A percentile compares a stretch with the other conserved stretches of the same genome.
phyloP scores from a whole-genome alignment of 1,140 invertebrate species.

The Scaptomyza hsui region DNA sequence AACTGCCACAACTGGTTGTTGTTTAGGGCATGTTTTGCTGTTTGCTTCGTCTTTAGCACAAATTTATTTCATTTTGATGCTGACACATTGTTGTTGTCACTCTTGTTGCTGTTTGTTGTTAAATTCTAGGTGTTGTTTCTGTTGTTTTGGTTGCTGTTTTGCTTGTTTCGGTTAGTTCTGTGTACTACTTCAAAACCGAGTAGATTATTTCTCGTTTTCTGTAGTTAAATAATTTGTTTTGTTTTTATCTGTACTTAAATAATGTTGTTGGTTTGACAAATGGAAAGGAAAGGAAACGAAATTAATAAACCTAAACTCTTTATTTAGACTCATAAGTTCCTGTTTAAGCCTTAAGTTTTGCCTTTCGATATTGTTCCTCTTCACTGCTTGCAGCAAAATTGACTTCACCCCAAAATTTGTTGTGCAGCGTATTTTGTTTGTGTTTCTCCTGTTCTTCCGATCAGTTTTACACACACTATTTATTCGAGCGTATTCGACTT shows the following conservation, averaged over 20 bases:
- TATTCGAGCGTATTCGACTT: slow-evolving; percentile 42
- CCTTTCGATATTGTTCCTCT: not conserved
- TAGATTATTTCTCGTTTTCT: slow-evolving; percentile 69
- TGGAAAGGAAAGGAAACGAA: too few relatives aligned
- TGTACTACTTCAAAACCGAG: slow-evolving; percentile 57
- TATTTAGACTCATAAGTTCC: too few relatives aligned
- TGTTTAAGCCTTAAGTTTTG: too few relatives aligned
- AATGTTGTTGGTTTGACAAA: slow-evolving; percentile 22
- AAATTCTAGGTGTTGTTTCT: too few relatives aligned
- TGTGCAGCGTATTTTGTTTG: not conserved
- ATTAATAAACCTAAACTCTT: too few relatives aligned
- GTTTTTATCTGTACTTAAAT: slow-evolving; percentile 37
- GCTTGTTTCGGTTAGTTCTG: slow-evolving; percentile 24
- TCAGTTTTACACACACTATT: slow-evolving; percentile 40
- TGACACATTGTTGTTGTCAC: slow-evolving; percentile 54
- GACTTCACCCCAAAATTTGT: not conserved
- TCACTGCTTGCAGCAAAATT: not conserved
- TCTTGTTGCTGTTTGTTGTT: slow-evolving; percentile 6
- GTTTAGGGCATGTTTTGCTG: slow-evolving; percentile 56
- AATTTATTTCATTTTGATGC: slow-evolving; percentile 63
- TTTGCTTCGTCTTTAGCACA: slow-evolving; percentile 24
- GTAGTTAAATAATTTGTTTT: slow-evolving; percentile 42
- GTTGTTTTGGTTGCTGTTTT: slow-evolving; percentile 15
- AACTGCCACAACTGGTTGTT: slow-evolving; percentile 57
- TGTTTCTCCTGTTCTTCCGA: slow-evolving; percentile 40